These are phyloP conservation scores for Drosophila demipolita DNA, from an alignment of 2,888 invertebrate genomes.

Conservation along the genomic window DNA sequence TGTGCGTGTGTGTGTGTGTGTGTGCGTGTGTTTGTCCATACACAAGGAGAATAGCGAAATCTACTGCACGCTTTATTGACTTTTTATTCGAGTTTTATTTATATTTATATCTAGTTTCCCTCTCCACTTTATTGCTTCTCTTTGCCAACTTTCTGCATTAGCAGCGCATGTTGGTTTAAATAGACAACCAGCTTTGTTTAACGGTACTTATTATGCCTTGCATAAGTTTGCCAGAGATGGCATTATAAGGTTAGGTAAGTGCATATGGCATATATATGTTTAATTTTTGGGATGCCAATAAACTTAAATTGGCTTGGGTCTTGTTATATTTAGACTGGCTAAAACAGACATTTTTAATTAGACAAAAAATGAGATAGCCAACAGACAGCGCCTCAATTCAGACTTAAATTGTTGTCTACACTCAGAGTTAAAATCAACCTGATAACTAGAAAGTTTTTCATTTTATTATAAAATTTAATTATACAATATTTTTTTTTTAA, in stretches of 20 bases:
- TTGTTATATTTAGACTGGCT: not conserved
- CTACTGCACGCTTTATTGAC: slow-evolving; percentile 62
- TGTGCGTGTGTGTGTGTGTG: slow-evolving; percentile 3
- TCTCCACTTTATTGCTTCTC: slow-evolving; percentile 20
- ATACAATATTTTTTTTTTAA: not conserved
- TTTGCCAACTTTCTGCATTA: slow-evolving; percentile 63
- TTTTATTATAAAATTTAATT: not conserved
- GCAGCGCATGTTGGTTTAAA: slow-evolving; percentile 66
- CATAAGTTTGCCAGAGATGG: slow-evolving; percentile 1
- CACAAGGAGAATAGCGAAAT: slow-evolving; percentile 22
- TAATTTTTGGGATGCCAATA: not conserved
- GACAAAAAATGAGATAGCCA: not conserved
- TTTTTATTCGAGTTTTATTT: slow-evolving; percentile 67
- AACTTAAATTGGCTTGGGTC: not conserved
- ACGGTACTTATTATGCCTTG: slow-evolving; percentile 29
- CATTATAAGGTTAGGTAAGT: slow-evolving; percentile 7
- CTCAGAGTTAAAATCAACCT: not conserved
- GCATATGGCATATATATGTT: not conserved
- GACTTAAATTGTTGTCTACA: slow-evolving; percentile 6
- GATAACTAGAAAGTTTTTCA: not conserved
- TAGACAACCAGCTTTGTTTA: slow-evolving; percentile 55
- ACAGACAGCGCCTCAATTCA: slow-evolving; percentile 26
- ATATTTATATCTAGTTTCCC: slow-evolving; percentile 32
- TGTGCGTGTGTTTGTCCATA: slow-evolving; percentile 2
- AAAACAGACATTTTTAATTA: not conserved